Evolutionary conservation across 2,113 vertebrate species (phyloP), one percentile per base, ranked within the genome.

Genomic region (Copsychus sechellarum): DNA sequence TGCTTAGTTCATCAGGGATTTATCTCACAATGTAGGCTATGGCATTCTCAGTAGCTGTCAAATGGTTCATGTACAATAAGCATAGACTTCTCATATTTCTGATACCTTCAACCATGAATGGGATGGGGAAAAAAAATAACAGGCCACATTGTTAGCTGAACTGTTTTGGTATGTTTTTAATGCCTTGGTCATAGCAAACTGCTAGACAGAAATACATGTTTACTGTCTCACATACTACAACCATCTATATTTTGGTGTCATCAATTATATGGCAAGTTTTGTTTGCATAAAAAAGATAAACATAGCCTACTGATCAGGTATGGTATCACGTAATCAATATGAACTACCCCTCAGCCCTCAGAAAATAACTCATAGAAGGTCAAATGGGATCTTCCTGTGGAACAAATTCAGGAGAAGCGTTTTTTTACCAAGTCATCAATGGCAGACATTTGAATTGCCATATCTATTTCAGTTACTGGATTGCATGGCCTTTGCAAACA

Each of bases 11-110:
- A 4, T 67, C 40, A 43, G 93, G 92, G 36, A 97, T 34, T 88
- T 90, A 90, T 58, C 65, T 88, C n/a, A 97, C 62, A 81, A 90
- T 71, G 50, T 65, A 65, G 43, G 70, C 89, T 82, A 95, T 93
- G 61, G 90, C 94, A n/a, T 92, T 34, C 53, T 88, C 83, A 67
- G 79, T 71, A 54, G 88, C 72, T 74, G 71, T 84, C 74, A 97
- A 71, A 67, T 81, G 54, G 31, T 56, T 95, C 66, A 96, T 71
- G 61, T 38, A 47, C 45, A 97, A 33, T 26, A 96, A 81, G 72
- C 6, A 2, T 11, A 97, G 54, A 47, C 84, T 95, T 89, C 93
- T 96, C 89, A 92, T 67, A 56, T 85, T 86, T 61, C 57, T 79
- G 40, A 97, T 83, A 33, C 80, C 72, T 87, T 96, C 66, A 65